Conservation (phyloP, 2,888 invertebrate genomes). For the Aphodius sticticus region DNA sequence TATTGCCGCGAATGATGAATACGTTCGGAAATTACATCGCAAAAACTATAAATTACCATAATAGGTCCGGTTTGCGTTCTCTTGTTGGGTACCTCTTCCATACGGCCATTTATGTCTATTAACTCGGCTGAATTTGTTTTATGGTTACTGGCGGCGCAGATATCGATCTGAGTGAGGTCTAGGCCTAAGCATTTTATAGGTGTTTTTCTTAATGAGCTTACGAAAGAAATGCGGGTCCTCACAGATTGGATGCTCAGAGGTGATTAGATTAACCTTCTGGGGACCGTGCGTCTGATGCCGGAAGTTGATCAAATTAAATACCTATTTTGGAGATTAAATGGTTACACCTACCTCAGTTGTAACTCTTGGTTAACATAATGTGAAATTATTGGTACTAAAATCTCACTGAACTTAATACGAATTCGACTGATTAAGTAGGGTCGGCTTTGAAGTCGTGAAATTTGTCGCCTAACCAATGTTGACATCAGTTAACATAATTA, state of each 20-base stretch:
- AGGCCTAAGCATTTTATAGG: constrained; percentile 4
- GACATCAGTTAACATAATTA: too few species aligned
- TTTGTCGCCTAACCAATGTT: neutral
- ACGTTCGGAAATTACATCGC: constrained; percentile 28
- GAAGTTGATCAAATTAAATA: neutral
- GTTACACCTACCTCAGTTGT: neutral
- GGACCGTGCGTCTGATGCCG: neutral
- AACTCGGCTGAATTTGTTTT: constrained; percentile 4
- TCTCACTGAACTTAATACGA: too few species aligned
- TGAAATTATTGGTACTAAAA: neutral
- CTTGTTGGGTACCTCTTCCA: neutral
- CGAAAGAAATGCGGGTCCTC: neutral
- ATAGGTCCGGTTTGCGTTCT: neutral
- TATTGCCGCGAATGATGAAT: constrained; percentile 29
- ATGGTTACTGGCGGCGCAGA: neutral
- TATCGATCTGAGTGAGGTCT: neutral
- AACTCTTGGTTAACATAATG: neutral
- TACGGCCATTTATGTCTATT: neutral
- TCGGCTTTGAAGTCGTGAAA: neutral
- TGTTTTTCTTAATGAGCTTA: neutral
- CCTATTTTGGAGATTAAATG: neutral
- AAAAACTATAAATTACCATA: constrained; percentile 10
- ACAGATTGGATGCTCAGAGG: neutral
- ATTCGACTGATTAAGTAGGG: too few species aligned
- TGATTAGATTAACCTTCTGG: neutral